Base-by-base conservation (phyloP, 2,888 invertebrate species). In the Azorinus chamasolen region DNA sequence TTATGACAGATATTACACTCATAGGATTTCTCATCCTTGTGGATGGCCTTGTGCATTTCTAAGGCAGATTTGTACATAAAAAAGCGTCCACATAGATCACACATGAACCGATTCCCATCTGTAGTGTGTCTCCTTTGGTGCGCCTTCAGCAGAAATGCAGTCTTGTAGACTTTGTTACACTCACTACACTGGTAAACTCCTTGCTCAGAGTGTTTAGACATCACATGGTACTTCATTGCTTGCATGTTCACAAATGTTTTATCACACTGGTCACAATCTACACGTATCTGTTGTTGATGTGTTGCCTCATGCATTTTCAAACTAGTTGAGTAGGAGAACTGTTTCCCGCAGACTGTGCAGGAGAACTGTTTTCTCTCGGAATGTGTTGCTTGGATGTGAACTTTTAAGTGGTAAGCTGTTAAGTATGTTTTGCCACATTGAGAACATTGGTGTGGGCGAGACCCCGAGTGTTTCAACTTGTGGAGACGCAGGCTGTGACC, bases 351-450 rank as follows among this genome's bases (percentile, higher is more conserved):
- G 8, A 83, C 70, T 20, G 78, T 64, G 62, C 91, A 91, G 0
- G 70, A 54, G 61, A 82, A 89, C 37, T 81, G 83, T 51, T 86
- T 87, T 39, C 71, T 79, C 1, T 79, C 75, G 0, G 79, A 76
- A 25, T 91, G 91, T n/a, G 87, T 84, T 1, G 89, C 90, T 41
- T 85, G 79, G n/a, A 84, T 65, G 61, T 92, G 91, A 27, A 83
- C 86, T 62, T 91, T 91, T 6, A 92, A 84, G 73, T 92, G 91
- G 27, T 84, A 86, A 2, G 88, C 74, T 0, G 90, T 90, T 12
- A 91, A 86, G 62, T 92, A 92, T 0, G 90, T 87, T 77, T 91
- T 91, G 6, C 79, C 80, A 68, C 92, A 92, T 43, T 81, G 53
- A 1, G 58, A 71, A 74, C 92, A 92, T 55, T 85, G 64, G 72